Evolutionary conservation across 2,113 vertebrate genomes (phyloP).

Genomic region (Vombatus ursinus): DNA sequence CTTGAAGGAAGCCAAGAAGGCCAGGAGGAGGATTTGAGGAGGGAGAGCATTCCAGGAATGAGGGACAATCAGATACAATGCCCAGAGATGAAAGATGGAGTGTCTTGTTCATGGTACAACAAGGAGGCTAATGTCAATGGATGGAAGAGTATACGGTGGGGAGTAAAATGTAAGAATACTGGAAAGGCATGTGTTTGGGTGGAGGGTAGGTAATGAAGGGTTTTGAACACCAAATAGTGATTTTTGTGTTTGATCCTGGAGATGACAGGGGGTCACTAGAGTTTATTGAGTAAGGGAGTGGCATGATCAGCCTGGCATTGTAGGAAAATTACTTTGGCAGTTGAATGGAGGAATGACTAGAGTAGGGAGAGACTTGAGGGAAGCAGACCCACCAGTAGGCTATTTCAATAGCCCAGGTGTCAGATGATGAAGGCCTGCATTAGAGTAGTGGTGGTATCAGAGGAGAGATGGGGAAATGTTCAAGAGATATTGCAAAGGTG

Average conservation of each 20-base stretch:
- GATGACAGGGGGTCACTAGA: neutral
- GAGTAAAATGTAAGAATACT: neutral
- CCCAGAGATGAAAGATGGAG: neutral
- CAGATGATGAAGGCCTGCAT: neutral
- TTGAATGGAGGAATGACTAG: neutral
- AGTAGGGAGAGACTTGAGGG: neutral
- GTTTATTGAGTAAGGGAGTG: neutral
- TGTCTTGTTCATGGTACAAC: neutral
- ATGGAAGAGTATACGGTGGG: too few relatives aligned
- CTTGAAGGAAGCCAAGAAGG: neutral
- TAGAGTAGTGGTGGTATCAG: neutral
- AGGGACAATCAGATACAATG: neutral
- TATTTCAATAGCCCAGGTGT: neutral
- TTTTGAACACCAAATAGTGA: neutral
- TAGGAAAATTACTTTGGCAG: neutral
- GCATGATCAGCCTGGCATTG: neutral
- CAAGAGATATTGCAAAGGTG: neutral
- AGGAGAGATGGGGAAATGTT: neutral
- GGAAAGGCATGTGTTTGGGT: neutral
- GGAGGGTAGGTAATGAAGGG: too few relatives aligned
- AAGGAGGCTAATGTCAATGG: neutral
- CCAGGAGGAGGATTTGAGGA: too few relatives aligned
- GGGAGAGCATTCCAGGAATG: neutral
- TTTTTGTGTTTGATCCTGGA: neutral
- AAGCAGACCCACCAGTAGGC: neutral